phyloP scores from a whole-genome alignment of 2,113 vertebrate species.

The Syngnathoides biaculeatus region DNA sequence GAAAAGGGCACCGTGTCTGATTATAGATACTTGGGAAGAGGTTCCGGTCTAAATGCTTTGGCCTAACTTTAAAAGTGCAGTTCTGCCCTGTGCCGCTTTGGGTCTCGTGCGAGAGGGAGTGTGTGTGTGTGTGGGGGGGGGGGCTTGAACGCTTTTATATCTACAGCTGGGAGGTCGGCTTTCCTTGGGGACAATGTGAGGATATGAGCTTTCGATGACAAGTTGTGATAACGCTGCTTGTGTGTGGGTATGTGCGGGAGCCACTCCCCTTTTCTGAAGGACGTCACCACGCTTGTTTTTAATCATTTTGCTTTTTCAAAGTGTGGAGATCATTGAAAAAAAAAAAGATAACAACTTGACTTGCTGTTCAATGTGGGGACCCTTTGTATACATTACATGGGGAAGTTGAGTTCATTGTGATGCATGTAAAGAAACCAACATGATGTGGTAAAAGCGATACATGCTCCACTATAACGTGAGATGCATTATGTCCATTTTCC shows the following conservation, averaged over 20 bases:
- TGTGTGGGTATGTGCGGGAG: conserved; percentile 23
- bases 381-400: no score
- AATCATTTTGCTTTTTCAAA: conserved; percentile 9
- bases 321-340: background rate
- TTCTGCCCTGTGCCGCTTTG: background rate
- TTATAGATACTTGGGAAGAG: conserved; percentile 20
- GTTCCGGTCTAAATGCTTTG: background rate
- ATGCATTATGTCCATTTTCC: no score
- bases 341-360: background rate
- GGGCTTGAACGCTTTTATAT: conserved; percentile 34
- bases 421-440: no score
- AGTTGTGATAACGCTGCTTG: conserved; percentile 54
- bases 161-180: conserved; percentile 63
- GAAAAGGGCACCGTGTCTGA: conserved; percentile 1
- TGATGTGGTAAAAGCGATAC: background rate
- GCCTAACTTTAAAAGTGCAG: background rate
- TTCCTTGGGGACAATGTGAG: conserved; percentile 75
- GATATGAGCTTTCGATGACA: conserved; percentile 76
- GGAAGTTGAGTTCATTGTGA: no score
- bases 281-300: background rate
- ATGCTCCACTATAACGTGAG: no score
- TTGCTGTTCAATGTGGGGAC: background rate
- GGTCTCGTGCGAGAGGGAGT: background rate
- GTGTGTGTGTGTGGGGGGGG: no score
- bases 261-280: conserved; percentile 11